A percentile compares a stretch with the other conserved stretches of the same genome.
phyloP scores from a whole-genome alignment of 2,888 invertebrate genomes.

The Saturnia japonica region DNA sequence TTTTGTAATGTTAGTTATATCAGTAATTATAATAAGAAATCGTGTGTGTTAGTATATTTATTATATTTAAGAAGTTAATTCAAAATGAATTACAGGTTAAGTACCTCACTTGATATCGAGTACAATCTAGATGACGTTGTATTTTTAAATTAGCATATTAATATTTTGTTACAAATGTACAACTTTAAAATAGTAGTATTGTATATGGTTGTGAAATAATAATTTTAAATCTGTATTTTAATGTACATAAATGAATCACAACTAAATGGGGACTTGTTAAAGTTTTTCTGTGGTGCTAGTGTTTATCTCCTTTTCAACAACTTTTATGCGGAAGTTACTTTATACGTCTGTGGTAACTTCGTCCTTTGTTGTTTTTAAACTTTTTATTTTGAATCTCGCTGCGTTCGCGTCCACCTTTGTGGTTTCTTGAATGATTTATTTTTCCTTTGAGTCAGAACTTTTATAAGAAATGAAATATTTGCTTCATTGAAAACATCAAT shows the following conservation, averaged over 20 bases:
- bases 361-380: slow-evolving; percentile 30
- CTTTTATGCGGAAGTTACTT: slow-evolving; percentile 48
- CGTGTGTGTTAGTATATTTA: background rate
- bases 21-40: background rate
- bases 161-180: no score
- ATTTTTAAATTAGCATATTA: no score
- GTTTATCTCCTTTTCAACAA: slow-evolving; percentile 55
- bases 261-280: background rate
- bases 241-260: background rate
- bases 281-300: slow-evolving; percentile 21
- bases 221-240: background rate
- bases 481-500: background rate
- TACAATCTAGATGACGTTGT: no score
- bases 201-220: background rate
- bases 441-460: background rate
- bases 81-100: no score
- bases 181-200: no score
- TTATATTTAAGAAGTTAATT: no score
- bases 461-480: background rate
- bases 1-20: background rate
- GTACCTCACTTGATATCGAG: no score
- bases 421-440: background rate
- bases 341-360: slow-evolving; percentile 50
- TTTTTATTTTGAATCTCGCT: slow-evolving; percentile 12
- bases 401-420: background rate